Evolutionary conservation across 2,113 vertebrate species (phyloP), one percentile per base, ranked within the genome.

Genomic region (Bettongia penicillata): DNA sequence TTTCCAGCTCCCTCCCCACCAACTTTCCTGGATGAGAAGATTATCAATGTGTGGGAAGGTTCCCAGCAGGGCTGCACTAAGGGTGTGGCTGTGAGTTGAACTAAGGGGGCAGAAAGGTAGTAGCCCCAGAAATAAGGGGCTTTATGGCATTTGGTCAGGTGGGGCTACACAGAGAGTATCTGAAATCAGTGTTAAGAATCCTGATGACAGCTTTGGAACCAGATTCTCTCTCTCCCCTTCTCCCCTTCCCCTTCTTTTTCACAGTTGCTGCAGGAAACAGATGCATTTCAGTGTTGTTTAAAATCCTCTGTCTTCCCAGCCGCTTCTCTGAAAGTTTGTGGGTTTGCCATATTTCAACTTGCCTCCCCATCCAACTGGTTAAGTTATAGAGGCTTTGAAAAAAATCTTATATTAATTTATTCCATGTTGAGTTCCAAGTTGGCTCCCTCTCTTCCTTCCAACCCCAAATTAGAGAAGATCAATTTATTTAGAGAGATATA

Each of bases 1-100:
- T 97, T 98, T 98, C 97, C 96, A 53, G 8, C 28, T 28, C 90
- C 14, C 37, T 26, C 51, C 53, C 51, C 55, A 26, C 91, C 55
- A 57, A 26, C 47, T 47, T 47, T 92, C 51, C 51, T 57, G 48
- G 50, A 47, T 92, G 28, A 43, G 51, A 90, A 53, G 51, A 90
- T 90, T 90, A 51, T 51, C 49, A 25, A 26, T 49, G 90, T 48
- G 28, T 19, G 47, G 49, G 90, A 51, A 90, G 90, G 28, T 90
- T 90, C 49, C 28, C 47, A 26, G 49, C 49, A 28, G 7, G 90
- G 22, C 48, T 26, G 47, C 10, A 90, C 12, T 16, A 90, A 90
- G 47, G 68, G 68, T 84, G 68, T 84, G 68, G 68, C n/a, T 43
- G 16, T 84, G n/a, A 84, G n/a, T n/a, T 43, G n/a, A 84, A 43